Evolutionary conservation across 2,113 vertebrate genomes (phyloP).

Genomic region (Emydura subglobosa): DNA sequence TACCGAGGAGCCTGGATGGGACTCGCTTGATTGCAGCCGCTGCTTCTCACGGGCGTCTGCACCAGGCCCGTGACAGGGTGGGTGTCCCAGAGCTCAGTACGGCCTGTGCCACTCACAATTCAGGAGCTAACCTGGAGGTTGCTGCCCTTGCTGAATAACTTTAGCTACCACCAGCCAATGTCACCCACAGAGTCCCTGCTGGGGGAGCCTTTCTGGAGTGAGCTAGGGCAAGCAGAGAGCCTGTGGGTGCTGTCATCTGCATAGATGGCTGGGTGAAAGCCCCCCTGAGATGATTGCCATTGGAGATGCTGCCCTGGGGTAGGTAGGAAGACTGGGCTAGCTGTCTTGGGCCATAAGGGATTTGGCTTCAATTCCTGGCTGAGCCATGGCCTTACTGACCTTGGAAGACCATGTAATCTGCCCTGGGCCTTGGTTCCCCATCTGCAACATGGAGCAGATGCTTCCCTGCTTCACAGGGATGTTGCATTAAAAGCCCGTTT

Average conservation of each 20-base stretch:
- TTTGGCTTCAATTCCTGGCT: background rate
- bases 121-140: background rate
- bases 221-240: background rate
- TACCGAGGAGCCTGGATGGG: background rate
- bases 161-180: background rate
- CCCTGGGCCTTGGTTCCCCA: background rate
- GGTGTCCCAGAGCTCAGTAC: background rate
- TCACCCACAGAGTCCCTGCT: background rate
- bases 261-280: background rate
- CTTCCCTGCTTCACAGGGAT: background rate
- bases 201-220: background rate
- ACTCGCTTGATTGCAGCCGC: background rate
- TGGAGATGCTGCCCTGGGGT: background rate
- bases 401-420: rapidly evolving
- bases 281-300: background rate
- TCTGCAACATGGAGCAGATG: background rate
- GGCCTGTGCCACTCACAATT: background rate
- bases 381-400: background rate
- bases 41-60: background rate
- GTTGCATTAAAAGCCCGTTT: background rate
- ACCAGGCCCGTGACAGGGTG: background rate
- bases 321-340: background rate
- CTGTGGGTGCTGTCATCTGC: background rate
- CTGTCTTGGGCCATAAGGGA: background rate
- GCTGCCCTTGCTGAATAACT: background rate